phyloP scores from a whole-genome alignment of 2,113 vertebrate species.

The Bolborhynchus lineola region DNA sequence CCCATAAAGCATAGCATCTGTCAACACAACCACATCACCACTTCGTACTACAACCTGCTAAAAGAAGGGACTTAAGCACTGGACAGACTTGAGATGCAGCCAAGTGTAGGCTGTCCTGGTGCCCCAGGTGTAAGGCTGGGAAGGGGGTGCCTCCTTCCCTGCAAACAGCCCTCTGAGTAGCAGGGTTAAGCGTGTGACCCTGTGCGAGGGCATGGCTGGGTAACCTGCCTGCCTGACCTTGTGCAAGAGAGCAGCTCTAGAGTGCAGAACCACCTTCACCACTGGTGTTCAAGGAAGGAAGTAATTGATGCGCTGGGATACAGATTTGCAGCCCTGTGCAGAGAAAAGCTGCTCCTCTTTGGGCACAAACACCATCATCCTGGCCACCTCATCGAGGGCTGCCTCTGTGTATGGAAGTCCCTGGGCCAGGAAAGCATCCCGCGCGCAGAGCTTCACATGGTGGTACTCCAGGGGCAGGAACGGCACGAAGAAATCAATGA shows the following conservation, averaged over 20 bases:
- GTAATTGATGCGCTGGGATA: constrained; percentile 91
- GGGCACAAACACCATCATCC: constrained; percentile 89
- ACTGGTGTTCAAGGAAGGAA: constrained; percentile 79
- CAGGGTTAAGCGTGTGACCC: neutral
- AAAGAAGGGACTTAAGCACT: neutral
- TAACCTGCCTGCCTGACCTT: neutral
- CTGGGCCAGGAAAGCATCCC: constrained; percentile 81
- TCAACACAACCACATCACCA: neutral
- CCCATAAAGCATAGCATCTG: neutral
- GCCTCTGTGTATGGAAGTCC: constrained; percentile 79
- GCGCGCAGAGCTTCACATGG: constrained; percentile 86
- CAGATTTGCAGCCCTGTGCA: constrained; percentile 93
- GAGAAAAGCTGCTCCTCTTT: constrained; percentile 91
- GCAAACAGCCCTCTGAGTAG: neutral
- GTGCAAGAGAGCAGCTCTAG: neutral
- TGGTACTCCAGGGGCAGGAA: constrained; percentile 92
- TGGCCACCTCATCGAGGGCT: constrained; percentile 83
- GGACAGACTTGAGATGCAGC: neutral
- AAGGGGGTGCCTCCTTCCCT: neutral
- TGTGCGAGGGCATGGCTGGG: neutral
- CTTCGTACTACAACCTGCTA: neutral
- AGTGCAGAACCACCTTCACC: neutral
- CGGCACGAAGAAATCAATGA: constrained; percentile 88
- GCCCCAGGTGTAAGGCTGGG: neutral
- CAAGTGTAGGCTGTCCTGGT: neutral